These are phyloP conservation scores for Antrozous pallidus DNA, from an alignment of 2,797 vertebrate genomes.

Conservation along the genomic window DNA sequence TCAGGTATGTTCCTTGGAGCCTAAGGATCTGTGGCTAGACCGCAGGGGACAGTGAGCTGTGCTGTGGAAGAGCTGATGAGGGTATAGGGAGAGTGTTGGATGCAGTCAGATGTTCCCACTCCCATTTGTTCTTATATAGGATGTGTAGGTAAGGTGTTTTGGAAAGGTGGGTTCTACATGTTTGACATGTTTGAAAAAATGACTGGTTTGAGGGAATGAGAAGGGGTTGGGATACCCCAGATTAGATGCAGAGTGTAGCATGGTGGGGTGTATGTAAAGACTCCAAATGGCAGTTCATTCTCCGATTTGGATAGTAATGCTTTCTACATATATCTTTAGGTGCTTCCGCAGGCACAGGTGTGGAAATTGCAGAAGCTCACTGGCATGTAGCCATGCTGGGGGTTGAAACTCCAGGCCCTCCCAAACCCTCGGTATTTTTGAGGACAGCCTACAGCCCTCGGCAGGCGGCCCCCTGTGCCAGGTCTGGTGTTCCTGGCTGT, in stretches of 20 bases:
- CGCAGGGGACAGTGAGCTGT: background rate
- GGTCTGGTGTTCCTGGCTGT: conserved; percentile 52
- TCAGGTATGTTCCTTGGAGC: background rate
- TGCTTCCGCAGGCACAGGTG: background rate
- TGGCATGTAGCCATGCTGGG: background rate
- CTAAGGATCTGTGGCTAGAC: background rate
- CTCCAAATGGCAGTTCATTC: background rate
- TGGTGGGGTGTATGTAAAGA: background rate
- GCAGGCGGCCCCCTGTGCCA: conserved; percentile 35
- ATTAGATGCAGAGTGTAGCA: background rate
- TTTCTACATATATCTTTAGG: background rate
- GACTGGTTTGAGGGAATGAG: background rate
- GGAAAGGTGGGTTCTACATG: background rate
- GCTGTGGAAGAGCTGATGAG: background rate
- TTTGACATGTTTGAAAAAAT: background rate
- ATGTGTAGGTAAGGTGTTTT: background rate
- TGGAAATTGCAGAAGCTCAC: background rate
- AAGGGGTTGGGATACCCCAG: background rate
- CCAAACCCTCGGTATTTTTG: conserved; percentile 42
- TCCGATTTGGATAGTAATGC: background rate
- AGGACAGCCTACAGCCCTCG: conserved; percentile 49
- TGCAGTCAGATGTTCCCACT: background rate
- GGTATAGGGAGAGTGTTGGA: accelerated
- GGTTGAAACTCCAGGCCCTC: background rate
- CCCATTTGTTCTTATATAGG: background rate